Base-by-base conservation (phyloP, 2,797 vertebrate species). In the Prunella strophiata region DNA sequence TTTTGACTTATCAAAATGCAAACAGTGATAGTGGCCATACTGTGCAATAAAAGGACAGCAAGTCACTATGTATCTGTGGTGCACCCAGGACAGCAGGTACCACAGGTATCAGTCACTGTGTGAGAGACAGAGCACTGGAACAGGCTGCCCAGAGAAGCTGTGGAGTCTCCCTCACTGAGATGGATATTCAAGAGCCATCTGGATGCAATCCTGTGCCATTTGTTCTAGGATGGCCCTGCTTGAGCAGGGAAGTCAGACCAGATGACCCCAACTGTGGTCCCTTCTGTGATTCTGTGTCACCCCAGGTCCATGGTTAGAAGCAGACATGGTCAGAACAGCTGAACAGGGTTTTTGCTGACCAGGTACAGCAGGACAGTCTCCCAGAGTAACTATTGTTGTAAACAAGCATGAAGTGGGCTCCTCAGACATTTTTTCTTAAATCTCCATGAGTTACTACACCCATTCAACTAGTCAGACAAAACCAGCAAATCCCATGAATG, bases 291-390 rank as follows among this genome's bases (percentile, higher is more conserved):
- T 36, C 36, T 36, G 36, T 36, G 36, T 36, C 36, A 36, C 36
- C 36, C 36, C 36, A 36, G 36, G 36, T 13, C 11, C n/a, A 58
- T 11, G 26, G 10, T 18, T 43, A 67, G 5, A 72, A 72, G 65
- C 0, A 75, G 21, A 58, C n/a, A 43, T 0, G 9, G 23, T 36
- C 55, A 52, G 12, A 76, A 45, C 7, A 57, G 18, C 6, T 65
- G 23, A 61, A 40, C 2, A 42, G 9, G 4, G 25, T 59, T 77
- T 59, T 40, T 70, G 11, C 4, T 66, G 26, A 70, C 6, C 19
- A 63, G 11, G 13, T 47, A 66, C 19, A 63, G 34, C 45, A 72
- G 9, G 19, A 25, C 34, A 36, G 23, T 22, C 48, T 67, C 23
- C 10, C 13, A 47, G 8, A 71, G 70, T 13, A 63, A 48, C 26